Base-by-base conservation (phyloP, 2,113 vertebrate species). In the Pelecanus crispus region DNA sequence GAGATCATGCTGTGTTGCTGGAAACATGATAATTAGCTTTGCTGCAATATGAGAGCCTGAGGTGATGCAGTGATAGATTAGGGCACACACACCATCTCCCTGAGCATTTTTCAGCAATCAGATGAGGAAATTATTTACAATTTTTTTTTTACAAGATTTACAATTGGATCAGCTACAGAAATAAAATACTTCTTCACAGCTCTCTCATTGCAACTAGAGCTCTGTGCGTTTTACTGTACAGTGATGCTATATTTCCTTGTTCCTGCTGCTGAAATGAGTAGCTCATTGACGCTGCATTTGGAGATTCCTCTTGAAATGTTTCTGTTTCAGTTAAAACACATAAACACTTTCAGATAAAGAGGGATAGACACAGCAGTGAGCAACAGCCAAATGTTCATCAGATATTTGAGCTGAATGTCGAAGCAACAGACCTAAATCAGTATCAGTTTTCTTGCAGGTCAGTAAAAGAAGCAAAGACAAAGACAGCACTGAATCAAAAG, bases 1-100 rank as follows among this genome's bases (percentile, higher is more conserved):
- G 80, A 95, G 90, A 88, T 72, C 94, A 79, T 71, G 47, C 81
- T 93, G 73, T 45, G 82, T 70, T 96, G 80, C 86, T 94, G 80
- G 90, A 90, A 97, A 94, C 77, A 92, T 24, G 70, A 66, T 95
- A 93, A 97, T 97, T 96, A 97, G 47, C 53, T 93, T 38, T 93
- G 82, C 74, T 95, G 95, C 93, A 95, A 77, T 87, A 96, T 67
- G 52, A 96, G 88, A 93, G 95, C 97, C 94, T 89, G 95, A 93
- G 95, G 96, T 96, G 91, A 91, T 87, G 44, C 55, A 93, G 67
- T 87, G 79, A 59, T 72, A 92, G 85, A 93, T 89, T 89, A 87
- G 17, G 88, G 73, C 73, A 81, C 45, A 63, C 53, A 87, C 58
- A 78, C 32, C 50, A 81, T 78, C 68, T 93, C 93, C 70, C 84